Percentiles rank a stretch among this genome's conserved stretches.
Evolutionary conservation across 2,113 vertebrate genomes (phyloP).

Genomic region (Galbula dea): DNA sequence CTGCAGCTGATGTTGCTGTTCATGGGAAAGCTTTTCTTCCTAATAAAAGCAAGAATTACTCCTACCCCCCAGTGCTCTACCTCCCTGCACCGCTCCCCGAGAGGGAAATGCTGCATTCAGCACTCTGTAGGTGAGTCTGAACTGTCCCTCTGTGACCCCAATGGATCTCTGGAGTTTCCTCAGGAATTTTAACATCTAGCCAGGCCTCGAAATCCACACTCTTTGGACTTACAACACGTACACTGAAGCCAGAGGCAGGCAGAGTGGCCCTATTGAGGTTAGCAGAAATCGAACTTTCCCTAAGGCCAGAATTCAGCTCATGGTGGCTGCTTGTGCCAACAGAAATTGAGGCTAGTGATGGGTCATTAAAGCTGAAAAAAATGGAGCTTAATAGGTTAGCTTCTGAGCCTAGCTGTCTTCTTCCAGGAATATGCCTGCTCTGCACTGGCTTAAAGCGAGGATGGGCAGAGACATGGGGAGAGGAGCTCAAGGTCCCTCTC

Average conservation of each 20-base stretch:
- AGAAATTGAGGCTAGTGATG: not conserved
- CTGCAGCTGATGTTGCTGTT: not conserved
- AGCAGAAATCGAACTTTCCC: not conserved
- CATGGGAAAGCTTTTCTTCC: constrained; percentile 13
- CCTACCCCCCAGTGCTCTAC: not conserved
- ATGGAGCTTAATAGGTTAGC: not conserved
- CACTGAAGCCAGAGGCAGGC: not conserved
- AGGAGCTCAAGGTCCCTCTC: not conserved
- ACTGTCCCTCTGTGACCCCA: not conserved
- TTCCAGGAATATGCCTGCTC: not conserved
- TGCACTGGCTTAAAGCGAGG: not conserved
- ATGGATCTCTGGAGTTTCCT: not conserved
- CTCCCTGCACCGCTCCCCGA: not conserved
- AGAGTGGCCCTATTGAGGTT: not conserved
- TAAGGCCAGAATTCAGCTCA: not conserved
- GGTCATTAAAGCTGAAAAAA: not conserved
- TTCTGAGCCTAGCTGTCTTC: not conserved
- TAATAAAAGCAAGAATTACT: not conserved
- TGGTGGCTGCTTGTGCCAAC: not conserved
- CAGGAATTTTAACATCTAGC: not conserved
- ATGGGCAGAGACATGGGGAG: not conserved
- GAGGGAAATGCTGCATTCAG: rapidly evolving
- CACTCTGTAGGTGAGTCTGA: not conserved
- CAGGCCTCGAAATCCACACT: not conserved
- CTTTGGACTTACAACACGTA: not conserved